phyloP scores from a whole-genome alignment of 2,888 invertebrate genomes.

The Melanargia galathea region DNA sequence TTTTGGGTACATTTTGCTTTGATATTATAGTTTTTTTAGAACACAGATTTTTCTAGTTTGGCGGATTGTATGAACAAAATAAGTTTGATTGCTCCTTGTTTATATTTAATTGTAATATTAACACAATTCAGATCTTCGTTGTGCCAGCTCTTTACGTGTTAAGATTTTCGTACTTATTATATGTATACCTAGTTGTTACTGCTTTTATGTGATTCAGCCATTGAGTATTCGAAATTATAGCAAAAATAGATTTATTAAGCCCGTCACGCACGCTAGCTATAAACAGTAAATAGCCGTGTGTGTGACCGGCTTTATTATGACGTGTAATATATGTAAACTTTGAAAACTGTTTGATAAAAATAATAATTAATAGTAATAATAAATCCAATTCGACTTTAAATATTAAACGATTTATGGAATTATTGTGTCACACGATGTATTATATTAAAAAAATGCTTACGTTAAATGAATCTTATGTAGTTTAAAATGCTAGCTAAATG shows the following conservation, averaged over 20 bases:
- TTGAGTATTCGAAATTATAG: slow-evolving; percentile 74
- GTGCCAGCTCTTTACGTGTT: slow-evolving; percentile 79
- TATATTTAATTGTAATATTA: slow-evolving; percentile 48
- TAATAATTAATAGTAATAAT: slow-evolving; percentile 27
- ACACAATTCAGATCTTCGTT: slow-evolving; percentile 78
- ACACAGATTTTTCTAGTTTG: too few species aligned
- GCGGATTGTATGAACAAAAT: too few species aligned
- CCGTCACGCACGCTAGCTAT: slow-evolving; percentile 2
- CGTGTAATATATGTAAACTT: slow-evolving; percentile 75
- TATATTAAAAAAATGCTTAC: slow-evolving; percentile 64
- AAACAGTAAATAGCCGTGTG: background rate
- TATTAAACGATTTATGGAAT: slow-evolving; percentile 48
- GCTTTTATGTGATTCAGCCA: slow-evolving; percentile 75
- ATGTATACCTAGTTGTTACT: slow-evolving; percentile 70
- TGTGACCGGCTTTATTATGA: slow-evolving; percentile 35
- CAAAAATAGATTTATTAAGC: slow-evolving; percentile 65
- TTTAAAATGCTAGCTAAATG: slow-evolving; percentile 77
- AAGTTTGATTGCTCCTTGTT: slow-evolving; percentile 35
- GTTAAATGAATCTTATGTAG: slow-evolving; percentile 71
- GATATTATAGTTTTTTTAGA: too few species aligned
- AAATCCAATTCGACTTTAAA: slow-evolving; percentile 33
- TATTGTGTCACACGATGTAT: slow-evolving; percentile 71
- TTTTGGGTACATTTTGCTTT: too few species aligned
- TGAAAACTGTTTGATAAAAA: slow-evolving; percentile 45
- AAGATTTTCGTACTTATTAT: slow-evolving; percentile 78